Evolutionary conservation across 2,888 invertebrate species (phyloP).

Genomic region (Germaria angustata): DNA sequence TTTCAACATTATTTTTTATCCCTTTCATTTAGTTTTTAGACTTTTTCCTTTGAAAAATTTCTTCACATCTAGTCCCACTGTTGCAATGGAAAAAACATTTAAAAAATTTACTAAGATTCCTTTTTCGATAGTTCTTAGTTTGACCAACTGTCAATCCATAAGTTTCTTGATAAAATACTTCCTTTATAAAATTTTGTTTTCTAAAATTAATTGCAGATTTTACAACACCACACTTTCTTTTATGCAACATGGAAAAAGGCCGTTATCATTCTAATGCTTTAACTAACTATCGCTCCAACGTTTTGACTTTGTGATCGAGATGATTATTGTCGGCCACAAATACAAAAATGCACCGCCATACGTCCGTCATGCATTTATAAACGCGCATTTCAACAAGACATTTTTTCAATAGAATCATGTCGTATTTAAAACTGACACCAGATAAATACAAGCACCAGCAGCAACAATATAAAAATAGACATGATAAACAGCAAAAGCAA

Average conservation of each 20-base stretch:
- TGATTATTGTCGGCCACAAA: neutral
- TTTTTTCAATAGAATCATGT: conserved; percentile 7
- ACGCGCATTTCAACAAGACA: neutral
- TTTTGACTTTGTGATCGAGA: conserved; percentile 26
- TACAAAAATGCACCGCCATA: neutral
- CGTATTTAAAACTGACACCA: conserved; percentile 27
- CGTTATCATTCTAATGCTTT: conserved; percentile 13
- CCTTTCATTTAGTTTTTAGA: no score
- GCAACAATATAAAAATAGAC: conserved; percentile 38
- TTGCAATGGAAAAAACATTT: no score
- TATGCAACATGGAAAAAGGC: neutral
- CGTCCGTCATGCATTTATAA: conserved; percentile 35
- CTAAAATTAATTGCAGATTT: neutral
- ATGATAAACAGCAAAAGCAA: conserved; percentile 12
- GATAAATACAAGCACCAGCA: conserved; percentile 14
- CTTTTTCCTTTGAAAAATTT: no score
- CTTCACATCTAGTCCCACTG: no score
- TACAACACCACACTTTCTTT: neutral
- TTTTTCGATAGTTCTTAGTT: no score
- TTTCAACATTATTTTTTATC: no score
- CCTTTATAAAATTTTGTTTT: neutral
- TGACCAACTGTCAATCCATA: neutral
- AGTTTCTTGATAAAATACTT: neutral
- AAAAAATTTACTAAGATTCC: no score
- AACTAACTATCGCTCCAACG: conserved; percentile 18